Conservation (phyloP, 2,113 vertebrate species). For the Aspidoscelis tigris region DNA sequence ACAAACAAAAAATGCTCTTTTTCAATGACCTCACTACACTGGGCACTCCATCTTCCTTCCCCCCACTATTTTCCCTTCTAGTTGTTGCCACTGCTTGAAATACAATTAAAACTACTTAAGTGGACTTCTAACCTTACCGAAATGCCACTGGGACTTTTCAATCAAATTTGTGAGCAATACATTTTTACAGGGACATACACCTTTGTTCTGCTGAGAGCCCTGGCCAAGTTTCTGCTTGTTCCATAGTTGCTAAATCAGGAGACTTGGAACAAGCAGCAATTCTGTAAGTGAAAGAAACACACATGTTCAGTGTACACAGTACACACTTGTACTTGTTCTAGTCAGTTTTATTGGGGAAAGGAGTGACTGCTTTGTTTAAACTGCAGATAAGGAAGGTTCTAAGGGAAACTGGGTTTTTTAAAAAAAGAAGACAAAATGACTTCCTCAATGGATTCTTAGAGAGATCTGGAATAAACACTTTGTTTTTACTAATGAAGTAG, state of each 20-base stretch:
- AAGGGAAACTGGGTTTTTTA: not conserved
- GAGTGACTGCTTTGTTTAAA: not conserved
- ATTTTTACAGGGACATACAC: not conserved
- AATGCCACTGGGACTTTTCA: not conserved
- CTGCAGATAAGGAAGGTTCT: slow-evolving; percentile 17
- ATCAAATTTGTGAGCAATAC: not conserved
- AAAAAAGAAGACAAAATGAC: slow-evolving; percentile 18
- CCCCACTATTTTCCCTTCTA: not conserved
- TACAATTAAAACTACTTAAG: not conserved
- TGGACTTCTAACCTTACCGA: not conserved
- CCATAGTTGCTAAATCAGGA: not conserved
- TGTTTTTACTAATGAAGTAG: slow-evolving; percentile 13
- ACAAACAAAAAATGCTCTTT: not conserved
- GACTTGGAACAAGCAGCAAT: not conserved
- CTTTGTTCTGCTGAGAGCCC: too few relatives aligned
- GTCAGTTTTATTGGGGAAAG: slow-evolving; percentile 23
- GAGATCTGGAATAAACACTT: slow-evolving; percentile 10
- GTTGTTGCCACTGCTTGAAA: not conserved
- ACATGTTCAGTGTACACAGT: slow-evolving; percentile 20
- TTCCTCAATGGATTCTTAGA: slow-evolving; percentile 17
- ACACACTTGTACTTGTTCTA: slow-evolving; percentile 14
- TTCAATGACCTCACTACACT: not conserved
- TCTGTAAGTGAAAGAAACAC: not conserved
- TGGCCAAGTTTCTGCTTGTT: not conserved
- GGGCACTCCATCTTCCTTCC: not conserved